Base-by-base conservation (phyloP, 2,797 vertebrate genomes). In the Hipposideros larvatus region DNA sequence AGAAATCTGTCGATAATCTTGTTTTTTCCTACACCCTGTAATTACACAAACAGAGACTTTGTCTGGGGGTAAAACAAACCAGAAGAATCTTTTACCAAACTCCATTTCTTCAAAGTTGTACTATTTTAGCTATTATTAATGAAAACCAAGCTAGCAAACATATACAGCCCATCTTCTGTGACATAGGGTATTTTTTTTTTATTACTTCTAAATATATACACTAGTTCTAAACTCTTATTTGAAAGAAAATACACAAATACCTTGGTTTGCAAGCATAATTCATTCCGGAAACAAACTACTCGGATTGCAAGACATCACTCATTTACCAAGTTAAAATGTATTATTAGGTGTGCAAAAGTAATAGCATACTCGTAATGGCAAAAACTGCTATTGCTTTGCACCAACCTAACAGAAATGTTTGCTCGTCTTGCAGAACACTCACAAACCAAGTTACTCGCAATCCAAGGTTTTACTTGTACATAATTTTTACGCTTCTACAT, bases 11-110 rank as follows among this genome's bases (percentile, higher is more conserved):
- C 99, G 94, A 99, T 99, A 71, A 99, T 98, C 98, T 99, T 99
- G 98, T 99, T 99, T 97, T 99, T 99, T 63, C 99, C 99, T 37
- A 99, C 99, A 11, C 99, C 99, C 99, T 99, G 96, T 66, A 94
- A 97, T 94, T 92, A 98, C 15, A 83, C 0, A 97, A 9, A 97
- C 53, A 94, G 63, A 79, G 70, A 51, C 48, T 92, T 86, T 34
- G 4, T 70, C 22, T 91, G 73, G 53, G 92, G 21, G 19, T 43
- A 53, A 87, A 28, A 51, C 37, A 94, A 93, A 82, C 6, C 2
- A 78, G 73, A 92, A 93, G 7, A 88, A n/a, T 71, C 21, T 83
- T 79, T 80, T 90, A 94, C 13, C 18, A n/a, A 90, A 85, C 73
- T 4, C 16, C 43, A 51, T 15, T 95, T 77, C 78, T 41, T 77